A percentile compares a stretch with the other conserved stretches of the same genome.
phyloP scores from a whole-genome alignment of 2,797 vertebrate species.

The Neosalanx taihuensis region DNA sequence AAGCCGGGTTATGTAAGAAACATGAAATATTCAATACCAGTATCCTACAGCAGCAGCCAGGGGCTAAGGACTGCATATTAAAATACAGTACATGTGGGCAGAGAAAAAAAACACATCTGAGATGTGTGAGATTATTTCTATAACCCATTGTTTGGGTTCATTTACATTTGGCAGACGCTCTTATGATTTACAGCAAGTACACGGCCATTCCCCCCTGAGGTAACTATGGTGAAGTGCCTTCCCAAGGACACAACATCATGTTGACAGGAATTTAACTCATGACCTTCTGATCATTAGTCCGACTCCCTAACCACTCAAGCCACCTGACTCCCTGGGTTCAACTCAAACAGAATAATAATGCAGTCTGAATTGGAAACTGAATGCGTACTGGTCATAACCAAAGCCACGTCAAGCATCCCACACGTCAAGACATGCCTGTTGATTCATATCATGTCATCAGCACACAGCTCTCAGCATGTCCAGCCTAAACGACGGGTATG shows the following conservation, averaged over 20 bases:
- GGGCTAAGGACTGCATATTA: background rate
- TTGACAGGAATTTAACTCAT: too few relatives aligned
- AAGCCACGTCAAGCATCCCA: background rate
- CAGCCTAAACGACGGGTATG: too few relatives aligned
- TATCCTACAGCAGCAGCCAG: background rate
- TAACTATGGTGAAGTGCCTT: too few relatives aligned
- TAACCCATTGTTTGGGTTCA: background rate
- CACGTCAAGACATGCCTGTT: background rate
- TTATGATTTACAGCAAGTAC: too few relatives aligned
- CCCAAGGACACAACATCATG: too few relatives aligned
- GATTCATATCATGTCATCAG: background rate
- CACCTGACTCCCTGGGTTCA: background rate
- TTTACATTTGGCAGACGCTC: too few relatives aligned
- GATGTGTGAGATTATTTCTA: background rate
- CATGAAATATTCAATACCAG: constrained; percentile 9
- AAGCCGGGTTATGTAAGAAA: background rate
- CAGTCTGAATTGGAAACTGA: background rate
- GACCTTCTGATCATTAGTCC: too few relatives aligned
- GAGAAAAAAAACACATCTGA: background rate
- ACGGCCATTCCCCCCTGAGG: too few relatives aligned
- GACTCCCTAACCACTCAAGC: too few relatives aligned
- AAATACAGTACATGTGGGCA: background rate
- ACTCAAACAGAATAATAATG: background rate
- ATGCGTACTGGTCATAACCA: background rate
- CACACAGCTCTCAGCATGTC: background rate